Evolutionary conservation across 2,797 vertebrate genomes (phyloP).

Genomic region (Capromys pilorides): DNA sequence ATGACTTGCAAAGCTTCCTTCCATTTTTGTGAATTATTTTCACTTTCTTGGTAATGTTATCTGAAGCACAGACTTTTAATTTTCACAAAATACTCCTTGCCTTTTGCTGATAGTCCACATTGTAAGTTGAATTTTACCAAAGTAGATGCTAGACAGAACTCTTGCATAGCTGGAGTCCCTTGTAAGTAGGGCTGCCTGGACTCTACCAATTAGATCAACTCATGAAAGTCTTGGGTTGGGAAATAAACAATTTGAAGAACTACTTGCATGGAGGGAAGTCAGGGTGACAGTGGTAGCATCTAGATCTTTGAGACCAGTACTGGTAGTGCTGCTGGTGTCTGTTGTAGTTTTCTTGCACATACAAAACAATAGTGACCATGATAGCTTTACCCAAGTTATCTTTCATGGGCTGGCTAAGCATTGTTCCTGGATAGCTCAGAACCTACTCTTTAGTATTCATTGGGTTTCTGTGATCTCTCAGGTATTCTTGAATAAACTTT

Average conservation of each 20-base stretch:
- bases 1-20: not conserved
- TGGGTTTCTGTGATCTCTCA: not conserved
- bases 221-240: not conserved
- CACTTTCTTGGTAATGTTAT: not conserved
- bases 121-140: not conserved
- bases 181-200: not conserved
- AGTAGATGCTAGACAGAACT: not conserved
- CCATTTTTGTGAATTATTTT: not conserved
- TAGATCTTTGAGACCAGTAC: not conserved
- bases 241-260: not conserved
- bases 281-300: not conserved
- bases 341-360: not conserved
- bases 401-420: not conserved
- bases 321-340: not conserved
- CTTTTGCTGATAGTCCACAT: not conserved
- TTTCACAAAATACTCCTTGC: not conserved
- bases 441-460: not conserved
- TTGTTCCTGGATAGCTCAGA: not conserved
- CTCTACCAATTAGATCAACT: not conserved
- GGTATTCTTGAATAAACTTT: not conserved
- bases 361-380: not conserved
- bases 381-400: not conserved
- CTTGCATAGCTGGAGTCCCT: not conserved
- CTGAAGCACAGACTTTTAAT: not conserved
- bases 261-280: not conserved